Evolutionary conservation across 1,140 invertebrate genomes (phyloP).

Genomic region (Chironomus tepperi): DNA sequence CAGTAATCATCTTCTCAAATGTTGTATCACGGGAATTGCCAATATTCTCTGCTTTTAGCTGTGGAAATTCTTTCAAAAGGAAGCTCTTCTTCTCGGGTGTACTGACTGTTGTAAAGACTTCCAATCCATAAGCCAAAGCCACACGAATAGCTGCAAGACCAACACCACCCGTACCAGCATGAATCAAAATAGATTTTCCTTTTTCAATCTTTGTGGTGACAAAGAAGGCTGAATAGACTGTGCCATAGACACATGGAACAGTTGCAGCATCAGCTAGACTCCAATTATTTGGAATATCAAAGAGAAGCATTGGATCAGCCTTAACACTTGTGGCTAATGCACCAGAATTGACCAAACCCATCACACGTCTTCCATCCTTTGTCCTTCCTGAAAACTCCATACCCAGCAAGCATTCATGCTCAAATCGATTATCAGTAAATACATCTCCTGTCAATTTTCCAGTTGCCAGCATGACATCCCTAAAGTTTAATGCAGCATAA

Average conservation of each 20-base stretch:
- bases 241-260: slow-evolving; percentile 51
- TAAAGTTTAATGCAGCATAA: not conserved
- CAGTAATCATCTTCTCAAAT: slow-evolving; percentile 47
- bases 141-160: slow-evolving; percentile 65
- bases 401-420: slow-evolving; percentile 71
- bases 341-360: slow-evolving; percentile 68
- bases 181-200: slow-evolving; percentile 55
- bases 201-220: slow-evolving; percentile 44
- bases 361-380: slow-evolving; percentile 55
- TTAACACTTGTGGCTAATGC: slow-evolving; percentile 68
- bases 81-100: slow-evolving; percentile 39
- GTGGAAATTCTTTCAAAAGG: slow-evolving; percentile 33
- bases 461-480: not conserved
- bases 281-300: slow-evolving; percentile 53
- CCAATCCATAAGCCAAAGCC: slow-evolving; percentile 42
- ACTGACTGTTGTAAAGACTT: slow-evolving; percentile 44
- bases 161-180: slow-evolving; percentile 58
- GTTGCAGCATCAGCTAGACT: slow-evolving; percentile 50
- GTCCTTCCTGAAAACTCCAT: slow-evolving; percentile 71
- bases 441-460: not conserved
- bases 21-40: slow-evolving; percentile 45
- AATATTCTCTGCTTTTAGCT: slow-evolving; percentile 39
- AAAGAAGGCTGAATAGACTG: slow-evolving; percentile 53
- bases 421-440: slow-evolving; percentile 52
- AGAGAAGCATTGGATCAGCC: slow-evolving; percentile 48